A percentile compares a stretch with the other conserved stretches of the same genome.
Evolutionary conservation across 1,140 invertebrate genomes (phyloP).

Genomic region (Ephestia elutella): DNA sequence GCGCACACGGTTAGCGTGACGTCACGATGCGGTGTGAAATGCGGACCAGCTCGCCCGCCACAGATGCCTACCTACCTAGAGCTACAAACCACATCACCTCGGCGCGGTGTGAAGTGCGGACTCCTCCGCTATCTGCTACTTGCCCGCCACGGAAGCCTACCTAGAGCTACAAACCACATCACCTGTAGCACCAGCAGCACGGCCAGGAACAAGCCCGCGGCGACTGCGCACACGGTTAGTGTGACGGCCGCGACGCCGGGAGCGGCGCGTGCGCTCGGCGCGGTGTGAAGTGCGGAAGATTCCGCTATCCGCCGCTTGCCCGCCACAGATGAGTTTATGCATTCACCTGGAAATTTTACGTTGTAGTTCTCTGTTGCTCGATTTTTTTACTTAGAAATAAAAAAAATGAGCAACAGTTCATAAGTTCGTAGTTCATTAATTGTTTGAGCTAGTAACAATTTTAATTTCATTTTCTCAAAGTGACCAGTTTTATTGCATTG

Average conservation of each 20-base stretch:
- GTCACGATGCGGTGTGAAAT: conserved; percentile 49
- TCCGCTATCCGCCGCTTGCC: conserved; percentile 83
- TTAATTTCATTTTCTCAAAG: no score
- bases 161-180: no score
- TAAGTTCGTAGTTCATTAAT: no score
- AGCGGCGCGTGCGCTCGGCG: conserved; percentile 47
- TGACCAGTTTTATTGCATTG: no score
- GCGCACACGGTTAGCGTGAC: conserved; percentile 48
- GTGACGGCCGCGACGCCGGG: conserved; percentile 46
- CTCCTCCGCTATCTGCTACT: no score
- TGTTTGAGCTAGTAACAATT: no score
- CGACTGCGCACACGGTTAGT: conserved; percentile 45
- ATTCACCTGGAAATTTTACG: conserved; percentile 72
- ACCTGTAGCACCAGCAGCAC: conserved; percentile 37
- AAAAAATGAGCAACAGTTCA: no score
- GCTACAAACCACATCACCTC: no score
- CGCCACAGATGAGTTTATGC: conserved; percentile 82
- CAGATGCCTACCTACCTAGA: no score
- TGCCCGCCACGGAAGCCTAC: no score
- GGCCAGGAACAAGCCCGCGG: conserved; percentile 25
- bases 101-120: no score
- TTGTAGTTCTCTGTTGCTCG: neutral
- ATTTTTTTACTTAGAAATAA: neutral
- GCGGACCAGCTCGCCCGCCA: conserved; percentile 81
- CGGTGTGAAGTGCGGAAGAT: conserved; percentile 69